Conservation (phyloP, 1,140 invertebrate species). For the Apis florea region DNA sequence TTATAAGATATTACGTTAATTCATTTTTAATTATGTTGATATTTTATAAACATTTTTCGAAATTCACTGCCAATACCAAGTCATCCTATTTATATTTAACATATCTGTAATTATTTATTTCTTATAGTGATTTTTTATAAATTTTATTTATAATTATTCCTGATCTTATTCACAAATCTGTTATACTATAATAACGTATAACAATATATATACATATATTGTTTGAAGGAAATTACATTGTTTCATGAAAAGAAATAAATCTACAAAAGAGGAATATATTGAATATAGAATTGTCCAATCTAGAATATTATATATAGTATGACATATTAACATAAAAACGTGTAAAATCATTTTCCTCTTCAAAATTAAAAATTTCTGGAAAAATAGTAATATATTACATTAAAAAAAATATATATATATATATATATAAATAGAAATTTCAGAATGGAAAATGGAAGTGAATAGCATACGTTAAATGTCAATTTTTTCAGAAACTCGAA, state of each 20-base stretch:
- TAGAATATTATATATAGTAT: neutral
- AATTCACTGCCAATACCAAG: constrained; percentile 60
- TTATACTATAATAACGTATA: neutral
- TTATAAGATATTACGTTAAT: neutral
- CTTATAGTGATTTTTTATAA: constrained; percentile 9
- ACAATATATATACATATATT: neutral
- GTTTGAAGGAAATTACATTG: neutral
- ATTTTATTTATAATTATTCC: constrained; percentile 9
- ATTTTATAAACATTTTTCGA: constrained; percentile 33
- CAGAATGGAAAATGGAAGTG: neutral
- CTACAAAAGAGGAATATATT: neutral
- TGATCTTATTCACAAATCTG: neutral
- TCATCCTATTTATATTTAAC: constrained; percentile 15
- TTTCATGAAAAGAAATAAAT: neutral
- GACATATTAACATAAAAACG: neutral
- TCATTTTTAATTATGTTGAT: neutral
- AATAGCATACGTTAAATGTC: constrained; percentile 1
- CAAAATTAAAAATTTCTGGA: neutral
- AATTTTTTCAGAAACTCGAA: constrained; percentile 5
- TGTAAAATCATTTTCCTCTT: constrained; percentile 6
- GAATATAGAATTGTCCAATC: constrained; percentile 10
- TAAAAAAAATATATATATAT: neutral
- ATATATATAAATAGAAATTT: neutral
- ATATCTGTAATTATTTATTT: constrained; percentile 2
- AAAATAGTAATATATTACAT: neutral